A percentile compares a stretch with the other conserved stretches of the same genome.
Conservation (phyloP, 2,888 invertebrate genomes). For the Meghimatium bilineatum region DNA sequence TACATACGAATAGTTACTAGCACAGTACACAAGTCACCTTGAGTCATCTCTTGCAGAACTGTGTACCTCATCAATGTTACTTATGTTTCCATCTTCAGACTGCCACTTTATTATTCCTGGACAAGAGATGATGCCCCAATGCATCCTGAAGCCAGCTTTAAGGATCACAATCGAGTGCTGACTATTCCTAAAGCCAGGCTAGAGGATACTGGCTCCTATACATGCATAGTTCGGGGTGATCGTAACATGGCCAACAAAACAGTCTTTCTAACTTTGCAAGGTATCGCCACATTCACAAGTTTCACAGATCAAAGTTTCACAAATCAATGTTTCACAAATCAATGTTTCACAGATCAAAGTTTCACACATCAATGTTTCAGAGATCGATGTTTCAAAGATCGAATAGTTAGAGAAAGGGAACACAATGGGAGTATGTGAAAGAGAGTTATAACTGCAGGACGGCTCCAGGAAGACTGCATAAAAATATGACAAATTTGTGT, state of each 20-base stretch:
- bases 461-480: too few species aligned
- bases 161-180: constrained; percentile 90
- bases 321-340: too few species aligned
- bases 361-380: too few species aligned
- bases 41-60: too few species aligned
- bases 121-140: constrained; percentile 46
- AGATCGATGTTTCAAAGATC: too few species aligned
- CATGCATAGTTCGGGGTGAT: constrained; percentile 83
- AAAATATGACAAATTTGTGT: too few species aligned
- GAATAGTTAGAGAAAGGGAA: neutral
- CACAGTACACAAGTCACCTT: too few species aligned
- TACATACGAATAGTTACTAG: too few species aligned
- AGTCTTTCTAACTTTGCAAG: constrained; percentile 40
- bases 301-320: neutral
- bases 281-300: neutral
- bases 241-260: constrained; percentile 52
- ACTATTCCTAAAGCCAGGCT: constrained; percentile 90
- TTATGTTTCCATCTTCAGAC: constrained; percentile 50
- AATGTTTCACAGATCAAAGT: neutral
- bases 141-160: constrained; percentile 84
- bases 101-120: constrained; percentile 66
- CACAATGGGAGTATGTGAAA: neutral
- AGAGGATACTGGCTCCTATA: constrained; percentile 94
- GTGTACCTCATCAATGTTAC: neutral
- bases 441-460: neutral